phyloP scores from a whole-genome alignment of 2,797 vertebrate genomes.

The Antennarius maculatus region DNA sequence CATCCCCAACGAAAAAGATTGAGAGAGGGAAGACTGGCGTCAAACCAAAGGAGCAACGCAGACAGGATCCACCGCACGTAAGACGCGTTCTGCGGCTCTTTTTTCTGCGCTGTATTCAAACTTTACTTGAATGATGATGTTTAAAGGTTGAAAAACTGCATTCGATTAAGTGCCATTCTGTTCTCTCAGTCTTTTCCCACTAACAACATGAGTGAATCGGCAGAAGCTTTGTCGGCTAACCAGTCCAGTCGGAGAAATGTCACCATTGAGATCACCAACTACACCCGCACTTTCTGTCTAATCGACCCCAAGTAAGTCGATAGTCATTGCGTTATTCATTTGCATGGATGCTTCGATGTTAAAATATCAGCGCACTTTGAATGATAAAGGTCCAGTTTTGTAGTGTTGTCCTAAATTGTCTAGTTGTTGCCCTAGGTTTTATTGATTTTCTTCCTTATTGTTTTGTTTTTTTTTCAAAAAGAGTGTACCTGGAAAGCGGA shows the following conservation, averaged over 20 bases:
- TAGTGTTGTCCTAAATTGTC: no score
- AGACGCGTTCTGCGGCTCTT: conserved; percentile 13
- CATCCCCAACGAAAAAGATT: background rate
- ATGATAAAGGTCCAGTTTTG: background rate
- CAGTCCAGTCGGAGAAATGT: conserved; percentile 61
- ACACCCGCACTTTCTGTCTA: conserved; percentile 57
- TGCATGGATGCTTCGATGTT: no score
- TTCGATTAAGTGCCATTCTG: background rate
- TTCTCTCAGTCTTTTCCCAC: conserved; percentile 14
- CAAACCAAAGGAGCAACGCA: conserved; percentile 26
- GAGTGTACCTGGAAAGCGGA: conserved; percentile 70
- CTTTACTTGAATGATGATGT: no score
- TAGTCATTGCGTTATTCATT: no score
- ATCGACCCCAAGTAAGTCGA: conserved; percentile 65
- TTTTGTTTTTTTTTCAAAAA: conserved; percentile 11
- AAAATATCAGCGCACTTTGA: background rate
- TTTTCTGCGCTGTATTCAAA: background rate
- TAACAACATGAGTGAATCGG: conserved; percentile 61
- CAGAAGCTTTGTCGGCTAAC: conserved; percentile 61
- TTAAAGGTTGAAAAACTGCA: background rate
- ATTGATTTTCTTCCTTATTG: background rate
- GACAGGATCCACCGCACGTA: conserved; percentile 49
- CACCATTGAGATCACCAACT: conserved; percentile 75
- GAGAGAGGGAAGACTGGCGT: conserved; percentile 11
- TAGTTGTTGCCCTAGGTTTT: background rate